Conservation (phyloP, 2,113 vertebrate genomes). For the Phyllostomus discolor region DNA sequence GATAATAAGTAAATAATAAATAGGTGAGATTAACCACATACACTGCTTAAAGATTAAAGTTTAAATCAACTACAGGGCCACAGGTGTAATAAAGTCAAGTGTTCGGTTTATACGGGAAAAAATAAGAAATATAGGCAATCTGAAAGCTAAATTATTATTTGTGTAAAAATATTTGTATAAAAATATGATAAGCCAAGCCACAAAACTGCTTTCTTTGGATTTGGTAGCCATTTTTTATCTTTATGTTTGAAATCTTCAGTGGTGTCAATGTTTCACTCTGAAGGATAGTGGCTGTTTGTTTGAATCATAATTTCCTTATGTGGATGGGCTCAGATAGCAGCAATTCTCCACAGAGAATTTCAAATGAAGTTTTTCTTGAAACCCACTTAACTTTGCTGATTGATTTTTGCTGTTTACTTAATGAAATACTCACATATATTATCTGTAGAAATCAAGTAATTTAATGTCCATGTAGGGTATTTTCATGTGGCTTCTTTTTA, state of each 20-base stretch:
- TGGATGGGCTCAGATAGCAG: not conserved
- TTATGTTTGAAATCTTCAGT: not conserved
- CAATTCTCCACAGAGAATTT: not conserved
- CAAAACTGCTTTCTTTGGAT: not conserved
- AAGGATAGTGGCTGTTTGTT: not conserved
- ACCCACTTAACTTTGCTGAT: not conserved
- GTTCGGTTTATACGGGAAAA: not conserved
- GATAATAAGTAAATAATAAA: not conserved
- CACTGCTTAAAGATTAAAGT: not conserved
- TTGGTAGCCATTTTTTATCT: not conserved
- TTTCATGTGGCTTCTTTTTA: not conserved
- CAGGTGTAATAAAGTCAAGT: not conserved
- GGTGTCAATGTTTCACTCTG: not conserved
- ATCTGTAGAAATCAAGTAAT: not conserved
- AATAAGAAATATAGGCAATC: not conserved
- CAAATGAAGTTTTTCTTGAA: not conserved
- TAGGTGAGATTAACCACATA: not conserved
- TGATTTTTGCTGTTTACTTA: not conserved
- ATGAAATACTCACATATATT: not conserved
- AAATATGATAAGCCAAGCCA: not conserved
- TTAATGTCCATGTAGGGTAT: not conserved
- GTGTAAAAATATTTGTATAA: not conserved
- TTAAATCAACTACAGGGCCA: not conserved
- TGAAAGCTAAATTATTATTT: not conserved
- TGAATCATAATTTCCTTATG: not conserved